Conservation (phyloP, 2,113 vertebrate genomes). For the Oreocharis arfaki region DNA sequence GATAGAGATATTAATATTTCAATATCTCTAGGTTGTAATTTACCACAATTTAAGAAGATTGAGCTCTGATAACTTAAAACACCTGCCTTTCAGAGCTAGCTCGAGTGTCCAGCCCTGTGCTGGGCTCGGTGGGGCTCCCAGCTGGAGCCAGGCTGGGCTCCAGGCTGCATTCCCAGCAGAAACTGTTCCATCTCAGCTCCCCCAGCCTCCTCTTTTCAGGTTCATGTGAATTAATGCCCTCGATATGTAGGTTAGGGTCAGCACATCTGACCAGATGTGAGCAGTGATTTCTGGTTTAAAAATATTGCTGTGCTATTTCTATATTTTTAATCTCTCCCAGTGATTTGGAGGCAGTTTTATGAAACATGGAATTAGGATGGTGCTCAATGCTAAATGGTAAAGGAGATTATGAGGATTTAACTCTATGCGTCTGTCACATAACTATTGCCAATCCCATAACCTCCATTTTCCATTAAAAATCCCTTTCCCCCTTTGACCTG, state of each 20-base stretch:
- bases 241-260: constrained; percentile 65
- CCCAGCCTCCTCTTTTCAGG: neutral
- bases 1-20: constrained; percentile 50
- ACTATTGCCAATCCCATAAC: constrained; percentile 80
- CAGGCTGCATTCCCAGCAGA: neutral
- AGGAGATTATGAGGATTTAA: constrained; percentile 92
- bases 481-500: constrained; percentile 74
- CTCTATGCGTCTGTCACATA: constrained; percentile 80
- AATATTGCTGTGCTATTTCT: constrained; percentile 76
- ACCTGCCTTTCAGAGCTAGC: neutral
- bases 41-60: constrained; percentile 31
- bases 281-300: constrained; percentile 75
- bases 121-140: neutral
- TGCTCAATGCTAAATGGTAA: constrained; percentile 81
- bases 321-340: constrained; percentile 73
- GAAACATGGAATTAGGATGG: constrained; percentile 76
- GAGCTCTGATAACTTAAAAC: neutral
- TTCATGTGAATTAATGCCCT: constrained; percentile 35
- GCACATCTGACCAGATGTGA: constrained; percentile 70
- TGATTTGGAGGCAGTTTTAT: constrained; percentile 78
- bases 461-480: constrained; percentile 78
- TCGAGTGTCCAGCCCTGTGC: neutral
- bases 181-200: neutral
- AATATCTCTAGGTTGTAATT: constrained; percentile 48
- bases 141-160: neutral